Evolutionary conservation across 2,888 invertebrate genomes (phyloP).

Genomic region (Nebria brevicollis): DNA sequence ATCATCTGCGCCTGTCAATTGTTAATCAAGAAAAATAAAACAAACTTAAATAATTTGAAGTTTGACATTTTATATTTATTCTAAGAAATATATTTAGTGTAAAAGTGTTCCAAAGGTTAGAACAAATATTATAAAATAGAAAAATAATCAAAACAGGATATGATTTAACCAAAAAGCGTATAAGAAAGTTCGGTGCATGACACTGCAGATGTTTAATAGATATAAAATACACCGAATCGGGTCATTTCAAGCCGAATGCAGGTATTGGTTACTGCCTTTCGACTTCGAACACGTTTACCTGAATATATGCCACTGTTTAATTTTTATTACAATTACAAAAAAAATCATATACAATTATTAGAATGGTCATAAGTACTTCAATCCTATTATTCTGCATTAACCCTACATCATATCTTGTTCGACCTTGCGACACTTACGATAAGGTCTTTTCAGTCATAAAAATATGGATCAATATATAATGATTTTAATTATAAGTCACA

Average conservation of each 20-base stretch:
- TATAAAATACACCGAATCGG: conserved; percentile 28
- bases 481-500: neutral
- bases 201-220: too few species aligned
- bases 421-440: conserved; percentile 30
- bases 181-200: too few species aligned
- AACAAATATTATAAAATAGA: too few species aligned
- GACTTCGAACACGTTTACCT: conserved; percentile 31
- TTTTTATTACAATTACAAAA: too few species aligned
- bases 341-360: conserved; percentile 10
- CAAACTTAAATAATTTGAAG: too few species aligned
- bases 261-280: conserved; percentile 46
- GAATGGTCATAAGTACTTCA: conserved; percentile 27
- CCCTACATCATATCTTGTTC: neutral
- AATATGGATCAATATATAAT: neutral
- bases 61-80: too few species aligned
- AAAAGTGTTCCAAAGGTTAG: too few species aligned
- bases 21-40: too few species aligned
- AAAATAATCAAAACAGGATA: too few species aligned
- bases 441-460: neutral
- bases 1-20: too few species aligned
- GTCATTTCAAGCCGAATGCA: conserved; percentile 40
- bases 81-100: too few species aligned
- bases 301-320: conserved; percentile 20
- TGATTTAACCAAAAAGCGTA: too few species aligned
- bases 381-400: conserved; percentile 3